Conservation (phyloP, 2,113 vertebrate genomes). For the Tychaedon coryphoeus region DNA sequence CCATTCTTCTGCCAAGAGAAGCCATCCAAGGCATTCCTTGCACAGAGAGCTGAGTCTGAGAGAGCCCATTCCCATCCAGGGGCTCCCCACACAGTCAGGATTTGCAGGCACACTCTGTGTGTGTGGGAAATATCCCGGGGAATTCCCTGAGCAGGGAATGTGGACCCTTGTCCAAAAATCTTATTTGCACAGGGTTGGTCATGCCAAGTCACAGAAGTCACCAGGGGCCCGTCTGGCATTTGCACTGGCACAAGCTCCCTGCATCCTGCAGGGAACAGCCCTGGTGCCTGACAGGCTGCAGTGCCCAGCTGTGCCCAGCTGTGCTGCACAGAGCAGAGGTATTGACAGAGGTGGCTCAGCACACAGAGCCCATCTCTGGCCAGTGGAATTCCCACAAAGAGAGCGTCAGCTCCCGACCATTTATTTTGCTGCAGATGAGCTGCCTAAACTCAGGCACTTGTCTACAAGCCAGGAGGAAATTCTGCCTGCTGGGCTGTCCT, state of each 20-base stretch:
- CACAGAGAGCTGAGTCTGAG: neutral
- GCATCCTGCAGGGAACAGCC: neutral
- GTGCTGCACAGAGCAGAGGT: neutral
- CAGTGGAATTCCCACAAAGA: neutral
- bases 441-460: neutral
- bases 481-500: neutral
- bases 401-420: neutral
- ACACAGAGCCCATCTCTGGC: neutral
- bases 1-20: neutral
- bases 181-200: neutral
- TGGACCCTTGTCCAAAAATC: neutral
- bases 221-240: neutral
- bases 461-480: neutral
- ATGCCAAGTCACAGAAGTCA: accelerated
- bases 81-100: neutral
- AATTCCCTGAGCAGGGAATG: neutral
- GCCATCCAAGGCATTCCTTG: neutral
- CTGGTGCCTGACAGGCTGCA: accelerated
- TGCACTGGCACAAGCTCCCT: neutral
- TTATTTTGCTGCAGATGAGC: neutral
- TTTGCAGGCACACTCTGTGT: neutral
- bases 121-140: neutral
- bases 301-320: neutral
- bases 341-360: neutral
- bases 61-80: neutral